phyloP scores from a whole-genome alignment of 2,113 vertebrate genomes.

The Amphiprion ocellaris region DNA sequence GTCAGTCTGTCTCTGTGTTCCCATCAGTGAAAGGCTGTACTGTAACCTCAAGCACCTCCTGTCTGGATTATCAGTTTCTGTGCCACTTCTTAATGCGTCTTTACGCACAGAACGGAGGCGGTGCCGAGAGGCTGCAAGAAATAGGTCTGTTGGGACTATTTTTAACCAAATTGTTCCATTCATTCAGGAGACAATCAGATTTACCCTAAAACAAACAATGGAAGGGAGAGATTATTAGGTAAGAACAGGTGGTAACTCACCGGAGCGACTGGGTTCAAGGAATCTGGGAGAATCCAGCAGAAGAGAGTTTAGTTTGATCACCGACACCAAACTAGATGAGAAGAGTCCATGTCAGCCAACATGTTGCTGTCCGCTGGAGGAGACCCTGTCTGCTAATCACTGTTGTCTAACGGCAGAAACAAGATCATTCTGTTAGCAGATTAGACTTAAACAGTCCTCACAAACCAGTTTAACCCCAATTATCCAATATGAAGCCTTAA shows the following conservation, averaged over 20 bases:
- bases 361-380: no score
- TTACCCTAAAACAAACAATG: conserved; percentile 5
- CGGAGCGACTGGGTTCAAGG: background rate
- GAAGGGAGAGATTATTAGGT: background rate
- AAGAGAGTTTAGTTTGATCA: background rate
- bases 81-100: conserved; percentile 73
- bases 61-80: conserved; percentile 64
- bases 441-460: no score
- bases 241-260: background rate
- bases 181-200: background rate
- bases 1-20: background rate
- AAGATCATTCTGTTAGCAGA: background rate
- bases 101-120: conserved; percentile 69
- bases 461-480: no score
- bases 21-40: conserved; percentile 23
- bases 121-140: conserved; percentile 47
- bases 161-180: conserved; percentile 38
- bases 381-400: no score
- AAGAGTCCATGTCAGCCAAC: no score
- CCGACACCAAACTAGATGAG: no score
- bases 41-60: conserved; percentile 20
- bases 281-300: background rate
- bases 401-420: background rate
- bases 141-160: conserved; percentile 37
- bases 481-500: no score